Evolutionary conservation across 2,113 vertebrate species (phyloP).

Genomic region (Urocolius indicus): DNA sequence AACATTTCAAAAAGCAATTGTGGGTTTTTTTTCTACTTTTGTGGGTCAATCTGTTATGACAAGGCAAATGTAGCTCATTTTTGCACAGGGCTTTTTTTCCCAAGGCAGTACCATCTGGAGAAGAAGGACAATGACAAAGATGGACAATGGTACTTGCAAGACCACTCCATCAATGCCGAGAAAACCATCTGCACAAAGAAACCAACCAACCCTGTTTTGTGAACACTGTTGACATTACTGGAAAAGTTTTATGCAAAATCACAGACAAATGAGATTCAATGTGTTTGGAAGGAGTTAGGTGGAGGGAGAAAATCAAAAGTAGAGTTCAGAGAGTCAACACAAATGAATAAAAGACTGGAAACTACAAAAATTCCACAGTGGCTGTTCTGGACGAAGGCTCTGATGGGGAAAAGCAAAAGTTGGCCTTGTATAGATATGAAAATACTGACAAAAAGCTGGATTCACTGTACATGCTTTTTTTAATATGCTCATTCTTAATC

Average conservation of each 20-base stretch:
- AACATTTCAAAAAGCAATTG: neutral
- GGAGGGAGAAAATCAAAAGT: neutral
- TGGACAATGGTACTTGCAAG: neutral
- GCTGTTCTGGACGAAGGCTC: neutral
- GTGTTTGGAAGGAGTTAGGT: neutral
- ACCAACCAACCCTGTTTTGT: neutral
- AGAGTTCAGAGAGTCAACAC: neutral
- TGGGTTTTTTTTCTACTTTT: neutral
- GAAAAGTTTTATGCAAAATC: neutral
- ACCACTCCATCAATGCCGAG: neutral
- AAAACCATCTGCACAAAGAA: neutral
- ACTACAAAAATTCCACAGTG: neutral
- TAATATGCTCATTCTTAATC: neutral
- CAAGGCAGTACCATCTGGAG: neutral
- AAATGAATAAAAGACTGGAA: neutral
- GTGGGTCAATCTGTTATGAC: neutral
- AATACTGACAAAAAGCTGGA: neutral
- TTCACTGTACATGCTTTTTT: neutral
- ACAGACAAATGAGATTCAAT: neutral
- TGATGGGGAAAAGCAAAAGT: neutral
- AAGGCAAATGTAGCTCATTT: neutral
- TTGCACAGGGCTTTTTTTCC: neutral
- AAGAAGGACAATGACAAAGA: neutral
- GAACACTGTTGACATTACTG: neutral
- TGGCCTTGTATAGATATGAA: neutral